Evolutionary conservation across 2,113 vertebrate genomes (phyloP).

Genomic region (Elephas maximus): DNA sequence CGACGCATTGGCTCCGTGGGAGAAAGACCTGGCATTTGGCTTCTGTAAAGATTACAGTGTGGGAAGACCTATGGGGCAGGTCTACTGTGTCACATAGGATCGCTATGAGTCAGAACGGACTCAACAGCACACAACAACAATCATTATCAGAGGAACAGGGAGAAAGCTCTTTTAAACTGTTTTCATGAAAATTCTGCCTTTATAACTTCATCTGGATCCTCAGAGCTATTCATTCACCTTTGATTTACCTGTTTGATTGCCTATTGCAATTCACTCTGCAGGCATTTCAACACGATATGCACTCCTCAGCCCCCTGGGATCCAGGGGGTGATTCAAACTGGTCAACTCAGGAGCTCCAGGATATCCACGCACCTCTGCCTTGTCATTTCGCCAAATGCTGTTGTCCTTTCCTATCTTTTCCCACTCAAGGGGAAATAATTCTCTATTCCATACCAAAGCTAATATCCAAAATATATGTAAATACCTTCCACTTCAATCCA

Average conservation of each 20-base stretch:
- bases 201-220: not conserved
- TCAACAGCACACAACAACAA: not conserved
- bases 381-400: not conserved
- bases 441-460: not conserved
- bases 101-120: not conserved
- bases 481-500: not conserved
- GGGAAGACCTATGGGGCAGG: not conserved
- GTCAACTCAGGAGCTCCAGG: not conserved
- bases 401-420: not conserved
- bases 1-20: not conserved
- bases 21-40: not conserved
- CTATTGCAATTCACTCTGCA: not conserved
- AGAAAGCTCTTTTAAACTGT: not conserved
- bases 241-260: not conserved
- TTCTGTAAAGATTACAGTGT: too few species aligned
- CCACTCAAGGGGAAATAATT: not conserved
- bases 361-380: fast-evolving
- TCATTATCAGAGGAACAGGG: not conserved
- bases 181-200: not conserved
- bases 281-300: not conserved
- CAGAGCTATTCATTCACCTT: not conserved
- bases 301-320: not conserved
- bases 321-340: not conserved
- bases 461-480: not conserved
- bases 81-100: not conserved